Conservation (phyloP, 2,113 vertebrate species). For the Paradoxurus hermaphroditus region DNA sequence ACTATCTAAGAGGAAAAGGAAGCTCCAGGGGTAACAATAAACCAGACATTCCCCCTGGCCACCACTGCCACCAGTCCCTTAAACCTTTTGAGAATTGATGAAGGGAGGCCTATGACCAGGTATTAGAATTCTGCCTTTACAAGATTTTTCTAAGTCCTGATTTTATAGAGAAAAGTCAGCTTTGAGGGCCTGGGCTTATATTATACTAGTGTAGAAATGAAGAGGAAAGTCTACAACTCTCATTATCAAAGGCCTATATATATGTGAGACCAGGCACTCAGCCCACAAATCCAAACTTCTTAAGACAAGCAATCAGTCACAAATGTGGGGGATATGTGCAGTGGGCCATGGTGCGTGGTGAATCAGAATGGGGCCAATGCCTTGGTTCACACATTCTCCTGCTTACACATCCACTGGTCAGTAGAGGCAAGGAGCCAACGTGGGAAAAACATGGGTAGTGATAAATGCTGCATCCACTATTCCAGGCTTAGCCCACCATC, state of each 20-base stretch:
- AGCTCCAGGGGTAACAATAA: not conserved
- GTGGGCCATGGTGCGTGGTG: rapidly evolving
- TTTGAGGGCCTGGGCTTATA: not conserved
- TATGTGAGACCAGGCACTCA: not conserved
- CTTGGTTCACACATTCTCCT: not conserved
- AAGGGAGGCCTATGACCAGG: not conserved
- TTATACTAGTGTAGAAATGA: not conserved
- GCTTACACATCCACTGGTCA: not conserved
- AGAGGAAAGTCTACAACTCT: not conserved
- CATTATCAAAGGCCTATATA: not conserved
- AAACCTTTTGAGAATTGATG: not conserved
- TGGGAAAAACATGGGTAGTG: not conserved
- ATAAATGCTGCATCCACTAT: not conserved
- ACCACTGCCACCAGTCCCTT: not conserved
- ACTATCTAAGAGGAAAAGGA: not conserved
- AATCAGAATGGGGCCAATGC: not conserved
- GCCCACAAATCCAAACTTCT: not conserved
- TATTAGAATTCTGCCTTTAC: not conserved
- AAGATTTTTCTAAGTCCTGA: not conserved
- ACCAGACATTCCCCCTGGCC: not conserved
- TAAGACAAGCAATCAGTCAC: not conserved
- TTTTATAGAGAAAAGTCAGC: not conserved
- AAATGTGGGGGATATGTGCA: not conserved
- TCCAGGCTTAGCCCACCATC: not conserved
- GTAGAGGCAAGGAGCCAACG: not conserved